phyloP scores from a whole-genome alignment of 1,140 invertebrate genomes.

The Danaus plexippus region DNA sequence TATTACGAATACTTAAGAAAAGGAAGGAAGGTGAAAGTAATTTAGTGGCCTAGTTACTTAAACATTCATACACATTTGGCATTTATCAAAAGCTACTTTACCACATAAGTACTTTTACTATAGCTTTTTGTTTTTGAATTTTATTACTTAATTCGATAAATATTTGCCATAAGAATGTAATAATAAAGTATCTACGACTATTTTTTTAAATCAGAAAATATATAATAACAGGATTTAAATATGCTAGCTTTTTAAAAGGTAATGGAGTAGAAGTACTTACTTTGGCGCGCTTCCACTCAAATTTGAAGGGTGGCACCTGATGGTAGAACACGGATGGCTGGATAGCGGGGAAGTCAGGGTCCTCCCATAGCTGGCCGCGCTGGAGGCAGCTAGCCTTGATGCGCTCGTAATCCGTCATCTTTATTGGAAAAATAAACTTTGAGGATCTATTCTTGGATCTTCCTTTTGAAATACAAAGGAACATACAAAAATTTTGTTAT shows the following conservation, averaged over 20 bases:
- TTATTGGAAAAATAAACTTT: conserved; percentile 18
- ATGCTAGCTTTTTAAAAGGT: neutral
- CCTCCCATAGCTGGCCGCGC: conserved; percentile 89
- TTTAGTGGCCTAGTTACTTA: conserved; percentile 16
- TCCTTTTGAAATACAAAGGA: neutral
- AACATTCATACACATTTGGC: conserved; percentile 10
- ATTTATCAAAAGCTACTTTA: conserved; percentile 5
- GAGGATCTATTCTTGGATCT: too few species aligned
- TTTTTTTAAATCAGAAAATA: neutral
- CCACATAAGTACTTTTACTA: conserved; percentile 3
- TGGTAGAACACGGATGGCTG: conserved; percentile 94
- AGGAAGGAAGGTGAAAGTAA: conserved; percentile 32
- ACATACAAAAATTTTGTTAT: neutral
- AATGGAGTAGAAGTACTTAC: conserved; percentile 65
- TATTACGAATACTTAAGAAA: conserved; percentile 17
- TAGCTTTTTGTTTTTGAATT: conserved; percentile 12
- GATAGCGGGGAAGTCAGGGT: conserved; percentile 90
- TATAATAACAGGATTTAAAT: too few species aligned
- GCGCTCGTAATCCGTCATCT: conserved; percentile 79
- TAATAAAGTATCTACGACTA: neutral
- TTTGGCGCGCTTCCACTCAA: conserved; percentile 93
- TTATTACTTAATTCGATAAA: neutral
- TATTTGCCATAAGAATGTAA: neutral
- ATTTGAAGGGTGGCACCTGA: conserved; percentile 92
- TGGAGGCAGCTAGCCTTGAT: conserved; percentile 85